Evolutionary conservation across 2,888 invertebrate genomes (phyloP).

Genomic region (Hirtodrosophila duncani): DNA sequence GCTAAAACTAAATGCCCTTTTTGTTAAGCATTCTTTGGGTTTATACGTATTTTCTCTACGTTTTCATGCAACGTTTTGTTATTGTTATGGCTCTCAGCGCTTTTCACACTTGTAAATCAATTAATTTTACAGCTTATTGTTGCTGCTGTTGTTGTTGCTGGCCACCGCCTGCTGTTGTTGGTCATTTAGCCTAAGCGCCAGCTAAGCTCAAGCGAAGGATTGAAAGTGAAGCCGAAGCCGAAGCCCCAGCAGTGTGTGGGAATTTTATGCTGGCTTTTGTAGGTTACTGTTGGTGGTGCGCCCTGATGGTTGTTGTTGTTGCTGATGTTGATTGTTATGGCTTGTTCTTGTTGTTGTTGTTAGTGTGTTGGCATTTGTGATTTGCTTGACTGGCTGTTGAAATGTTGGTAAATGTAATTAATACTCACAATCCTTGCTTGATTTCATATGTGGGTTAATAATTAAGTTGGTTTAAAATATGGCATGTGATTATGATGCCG

Average conservation of each 20-base stretch:
- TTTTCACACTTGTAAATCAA: constrained; percentile 73
- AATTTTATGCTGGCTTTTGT: constrained; percentile 15
- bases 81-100: constrained; percentile 48
- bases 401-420: constrained; percentile 59
- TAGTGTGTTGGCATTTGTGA: constrained; percentile 53
- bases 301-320: constrained; percentile 53
- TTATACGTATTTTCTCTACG: constrained; percentile 3
- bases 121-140: constrained; percentile 60
- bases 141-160: constrained; percentile 16
- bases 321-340: constrained; percentile 3
- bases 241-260: constrained; percentile 61
- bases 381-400: constrained; percentile 62
- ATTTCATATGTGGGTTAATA: constrained; percentile 23
- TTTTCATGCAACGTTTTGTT: constrained; percentile 25
- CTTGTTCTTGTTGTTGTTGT: too few relatives aligned
- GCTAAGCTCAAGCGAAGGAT: constrained; percentile 55
- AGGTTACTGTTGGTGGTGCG: constrained; percentile 38
- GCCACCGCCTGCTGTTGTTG: constrained; percentile 49
- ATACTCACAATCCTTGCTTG: constrained; percentile 43
- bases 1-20: constrained; percentile 53
- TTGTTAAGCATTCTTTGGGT: constrained; percentile 25
- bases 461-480: too few relatives aligned
- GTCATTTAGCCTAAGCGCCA: constrained; percentile 63
- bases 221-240: constrained; percentile 27
- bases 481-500: too few relatives aligned